Evolutionary conservation across 2,888 invertebrate genomes (phyloP).

Genomic region (Ceriagrion tenellum): DNA sequence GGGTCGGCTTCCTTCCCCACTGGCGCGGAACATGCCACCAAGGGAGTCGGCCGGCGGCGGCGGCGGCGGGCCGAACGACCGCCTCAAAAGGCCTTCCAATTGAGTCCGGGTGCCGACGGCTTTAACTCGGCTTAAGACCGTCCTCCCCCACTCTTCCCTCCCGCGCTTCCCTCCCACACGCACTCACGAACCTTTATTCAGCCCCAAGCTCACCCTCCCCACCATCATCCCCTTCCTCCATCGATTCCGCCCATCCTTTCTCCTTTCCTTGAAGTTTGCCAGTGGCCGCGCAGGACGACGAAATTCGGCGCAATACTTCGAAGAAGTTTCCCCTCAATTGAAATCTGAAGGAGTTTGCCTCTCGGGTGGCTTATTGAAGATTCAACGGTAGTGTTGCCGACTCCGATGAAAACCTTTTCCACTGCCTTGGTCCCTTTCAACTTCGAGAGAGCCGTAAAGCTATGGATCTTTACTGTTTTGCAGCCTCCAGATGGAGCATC

Average conservation of each 20-base stretch:
- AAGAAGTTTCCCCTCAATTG: background rate
- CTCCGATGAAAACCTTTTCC: no score
- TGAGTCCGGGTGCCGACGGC: constrained; percentile 13
- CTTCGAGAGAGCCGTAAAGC: no score
- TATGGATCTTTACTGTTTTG: no score
- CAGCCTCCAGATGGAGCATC: no score
- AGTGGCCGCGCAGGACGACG: background rate
- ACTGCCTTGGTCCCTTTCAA: no score
- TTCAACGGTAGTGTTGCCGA: no score
- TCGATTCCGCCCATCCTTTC: background rate
- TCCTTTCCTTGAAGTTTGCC: no score
- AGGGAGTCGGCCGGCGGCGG: constrained; percentile 4
- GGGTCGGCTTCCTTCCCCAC: background rate
- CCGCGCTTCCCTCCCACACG: background rate
- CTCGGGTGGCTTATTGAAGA: no score
- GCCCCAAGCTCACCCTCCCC: background rate
- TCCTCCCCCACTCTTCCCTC: background rate
- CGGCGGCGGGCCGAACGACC: background rate
- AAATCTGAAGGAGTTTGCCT: background rate
- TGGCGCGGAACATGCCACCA: constrained; percentile 5
- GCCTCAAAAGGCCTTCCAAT: constrained; percentile 3
- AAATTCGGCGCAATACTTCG: background rate
- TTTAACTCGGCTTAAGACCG: background rate
- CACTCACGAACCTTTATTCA: no score
- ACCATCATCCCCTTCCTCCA: background rate